Conservation (phyloP, 1,140 invertebrate genomes). For the Holcopasites calliopsidis region DNA sequence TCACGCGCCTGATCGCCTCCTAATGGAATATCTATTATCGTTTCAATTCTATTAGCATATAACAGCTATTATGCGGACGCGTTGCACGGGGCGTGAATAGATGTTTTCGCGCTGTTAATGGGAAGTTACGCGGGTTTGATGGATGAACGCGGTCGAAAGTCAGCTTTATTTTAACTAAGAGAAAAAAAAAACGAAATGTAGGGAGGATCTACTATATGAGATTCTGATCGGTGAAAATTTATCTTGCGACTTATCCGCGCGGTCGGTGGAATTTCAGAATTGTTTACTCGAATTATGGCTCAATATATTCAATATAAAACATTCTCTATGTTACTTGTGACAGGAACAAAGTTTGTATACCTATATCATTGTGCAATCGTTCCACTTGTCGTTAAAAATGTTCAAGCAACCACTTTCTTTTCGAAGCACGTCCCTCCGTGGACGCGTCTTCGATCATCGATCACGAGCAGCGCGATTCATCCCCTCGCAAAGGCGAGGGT, state of each 20-base stretch:
- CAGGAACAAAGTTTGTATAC: too few relatives aligned
- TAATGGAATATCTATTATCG: slow-evolving; percentile 23
- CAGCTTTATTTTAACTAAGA: neutral
- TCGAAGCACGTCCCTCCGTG: neutral
- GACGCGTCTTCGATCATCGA: neutral
- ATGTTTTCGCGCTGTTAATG: neutral
- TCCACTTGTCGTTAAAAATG: too few relatives aligned
- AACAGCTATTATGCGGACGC: slow-evolving; percentile 7
- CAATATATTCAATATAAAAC: too few relatives aligned
- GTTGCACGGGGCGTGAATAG: neutral
- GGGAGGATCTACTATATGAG: too few relatives aligned
- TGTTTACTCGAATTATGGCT: too few relatives aligned
- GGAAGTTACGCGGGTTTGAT: neutral
- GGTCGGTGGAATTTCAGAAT: too few relatives aligned
- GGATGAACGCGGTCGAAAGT: neutral
- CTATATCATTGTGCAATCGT: too few relatives aligned
- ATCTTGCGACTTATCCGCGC: too few relatives aligned
- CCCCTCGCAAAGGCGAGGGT: neutral
- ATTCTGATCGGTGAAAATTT: too few relatives aligned
- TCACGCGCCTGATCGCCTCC: slow-evolving; percentile 5
- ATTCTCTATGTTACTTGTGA: too few relatives aligned
- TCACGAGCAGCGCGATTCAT: slow-evolving; percentile 15
- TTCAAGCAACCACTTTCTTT: too few relatives aligned
- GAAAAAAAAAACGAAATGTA: neutral
- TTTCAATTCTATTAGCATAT: slow-evolving; percentile 21